Percentiles rank a stretch among this genome's conserved stretches.
phyloP scores from a whole-genome alignment of 2,113 vertebrate genomes.

The Capreolus pygargus region DNA sequence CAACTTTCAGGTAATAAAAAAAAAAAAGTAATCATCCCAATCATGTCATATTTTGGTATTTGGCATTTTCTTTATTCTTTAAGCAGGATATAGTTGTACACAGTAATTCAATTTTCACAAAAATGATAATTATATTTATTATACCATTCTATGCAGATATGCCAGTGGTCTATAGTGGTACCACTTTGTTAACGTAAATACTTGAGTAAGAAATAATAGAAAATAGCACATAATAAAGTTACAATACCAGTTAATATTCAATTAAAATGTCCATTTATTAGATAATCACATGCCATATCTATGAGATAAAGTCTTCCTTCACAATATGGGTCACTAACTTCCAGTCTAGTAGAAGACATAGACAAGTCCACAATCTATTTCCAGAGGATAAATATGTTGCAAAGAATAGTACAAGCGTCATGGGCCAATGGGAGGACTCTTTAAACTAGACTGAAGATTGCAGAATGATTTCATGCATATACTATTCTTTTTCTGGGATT shows the following conservation, averaged over 20 bases:
- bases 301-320: background rate
- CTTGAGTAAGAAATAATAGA: background rate
- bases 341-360: background rate
- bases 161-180: background rate
- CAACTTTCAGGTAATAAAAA: background rate
- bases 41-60: background rate
- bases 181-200: background rate
- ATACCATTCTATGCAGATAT: background rate
- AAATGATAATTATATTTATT: background rate
- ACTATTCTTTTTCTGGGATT: background rate
- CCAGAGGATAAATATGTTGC: background rate
- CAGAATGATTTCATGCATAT: background rate
- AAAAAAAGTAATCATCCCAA: background rate
- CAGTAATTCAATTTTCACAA: background rate
- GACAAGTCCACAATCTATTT: background rate
- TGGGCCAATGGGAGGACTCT: background rate
- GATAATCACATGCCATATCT: background rate
- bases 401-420: background rate
- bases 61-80: conserved; percentile 4
- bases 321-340: background rate
- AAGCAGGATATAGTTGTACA: background rate
- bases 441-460: background rate
- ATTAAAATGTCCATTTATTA: background rate
- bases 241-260: background rate
- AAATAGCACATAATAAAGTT: background rate